phyloP scores from a whole-genome alignment of 2,797 vertebrate species.

The Glyptemys insculpta region DNA sequence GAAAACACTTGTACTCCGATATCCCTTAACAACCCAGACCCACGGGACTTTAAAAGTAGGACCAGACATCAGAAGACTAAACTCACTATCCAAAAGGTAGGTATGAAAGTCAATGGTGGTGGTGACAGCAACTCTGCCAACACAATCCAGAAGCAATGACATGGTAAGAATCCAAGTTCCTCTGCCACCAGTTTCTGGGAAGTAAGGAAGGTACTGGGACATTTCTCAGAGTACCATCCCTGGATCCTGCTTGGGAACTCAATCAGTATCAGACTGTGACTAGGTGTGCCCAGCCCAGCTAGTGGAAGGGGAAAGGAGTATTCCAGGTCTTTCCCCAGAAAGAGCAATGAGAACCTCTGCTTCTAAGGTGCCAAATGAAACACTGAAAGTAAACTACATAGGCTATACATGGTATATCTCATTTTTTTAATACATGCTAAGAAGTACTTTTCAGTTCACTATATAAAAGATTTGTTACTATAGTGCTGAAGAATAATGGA shows the following conservation, averaged over 20 bases:
- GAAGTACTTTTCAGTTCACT: not conserved
- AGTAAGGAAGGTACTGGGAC: not conserved
- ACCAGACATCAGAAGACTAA: accelerated
- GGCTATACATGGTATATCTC: not conserved
- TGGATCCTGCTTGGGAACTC: not conserved
- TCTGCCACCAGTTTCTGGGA: not conserved
- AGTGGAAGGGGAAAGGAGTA: not conserved
- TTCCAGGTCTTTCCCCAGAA: not conserved
- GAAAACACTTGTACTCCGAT: not conserved
- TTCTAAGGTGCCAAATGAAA: not conserved
- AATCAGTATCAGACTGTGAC: not conserved
- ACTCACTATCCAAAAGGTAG: not conserved
- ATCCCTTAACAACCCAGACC: not conserved
- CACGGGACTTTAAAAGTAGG: not conserved
- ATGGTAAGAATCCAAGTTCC: not conserved
- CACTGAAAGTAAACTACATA: not conserved
- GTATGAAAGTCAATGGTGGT: not conserved
- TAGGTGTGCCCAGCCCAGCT: not conserved
- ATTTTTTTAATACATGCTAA: not conserved
- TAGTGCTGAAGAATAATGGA: not conserved
- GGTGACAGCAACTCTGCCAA: not conserved
- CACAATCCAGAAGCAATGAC: not conserved
- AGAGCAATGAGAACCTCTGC: not conserved
- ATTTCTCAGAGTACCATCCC: not conserved
- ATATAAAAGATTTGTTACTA: not conserved